phyloP scores from a whole-genome alignment of 2,888 invertebrate species.

The Ophion slaviceki region DNA sequence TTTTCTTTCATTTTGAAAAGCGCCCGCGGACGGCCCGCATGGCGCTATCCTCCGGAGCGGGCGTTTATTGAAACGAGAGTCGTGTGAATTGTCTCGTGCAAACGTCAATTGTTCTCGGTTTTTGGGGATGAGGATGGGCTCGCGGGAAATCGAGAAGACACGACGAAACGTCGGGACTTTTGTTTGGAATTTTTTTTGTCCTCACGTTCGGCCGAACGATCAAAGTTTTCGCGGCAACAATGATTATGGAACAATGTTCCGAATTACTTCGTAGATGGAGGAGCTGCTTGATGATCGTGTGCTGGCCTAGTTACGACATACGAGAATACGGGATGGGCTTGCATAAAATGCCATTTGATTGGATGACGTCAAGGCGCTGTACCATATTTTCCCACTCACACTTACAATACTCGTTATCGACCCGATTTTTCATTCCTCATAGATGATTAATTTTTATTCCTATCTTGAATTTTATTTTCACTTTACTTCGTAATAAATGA shows the following conservation, averaged over 20 bases:
- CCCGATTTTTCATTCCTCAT: no score
- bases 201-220: background rate
- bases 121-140: background rate
- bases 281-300: background rate
- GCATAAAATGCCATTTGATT: no score
- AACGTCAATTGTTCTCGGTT: no score
- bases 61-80: background rate
- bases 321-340: background rate
- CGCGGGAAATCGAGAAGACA: background rate
- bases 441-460: no score
- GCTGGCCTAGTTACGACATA: background rate
- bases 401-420: no score
- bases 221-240: background rate
- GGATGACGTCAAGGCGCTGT: no score
- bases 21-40: conserved; percentile 1
- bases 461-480: no score
- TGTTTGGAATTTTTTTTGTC: background rate
- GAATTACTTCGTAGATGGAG: background rate
- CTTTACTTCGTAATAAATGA: no score
- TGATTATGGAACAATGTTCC: background rate
- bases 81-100: background rate
- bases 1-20: background rate
- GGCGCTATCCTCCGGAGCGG: background rate
- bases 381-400: no score
- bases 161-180: background rate